phyloP scores from a whole-genome alignment of 1,140 invertebrate species.

The Dolichoris vasculosae region DNA sequence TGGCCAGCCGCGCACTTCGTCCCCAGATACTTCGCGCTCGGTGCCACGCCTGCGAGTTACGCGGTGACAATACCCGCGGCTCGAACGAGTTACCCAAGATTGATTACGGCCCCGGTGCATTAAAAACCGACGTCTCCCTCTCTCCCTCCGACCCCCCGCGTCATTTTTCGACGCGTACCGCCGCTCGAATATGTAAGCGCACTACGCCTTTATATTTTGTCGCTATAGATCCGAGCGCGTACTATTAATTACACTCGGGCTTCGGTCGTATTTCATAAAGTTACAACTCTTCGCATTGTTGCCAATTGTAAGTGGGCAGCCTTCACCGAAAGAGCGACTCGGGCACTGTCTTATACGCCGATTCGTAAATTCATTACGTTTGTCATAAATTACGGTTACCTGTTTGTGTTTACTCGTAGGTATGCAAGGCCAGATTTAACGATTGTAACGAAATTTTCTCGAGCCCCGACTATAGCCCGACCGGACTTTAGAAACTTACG shows the following conservation, averaged over 20 bases:
- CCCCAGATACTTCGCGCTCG: not conserved
- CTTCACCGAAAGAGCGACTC: not conserved
- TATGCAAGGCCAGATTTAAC: slow-evolving; percentile 16
- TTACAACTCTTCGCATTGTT: slow-evolving; percentile 3
- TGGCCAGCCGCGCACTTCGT: not conserved
- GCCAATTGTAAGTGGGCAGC: not conserved
- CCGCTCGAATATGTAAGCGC: no score
- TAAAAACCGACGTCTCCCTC: not conserved
- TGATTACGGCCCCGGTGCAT: not conserved
- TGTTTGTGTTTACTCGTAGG: not conserved
- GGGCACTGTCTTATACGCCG: not conserved
- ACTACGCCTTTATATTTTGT: not conserved
- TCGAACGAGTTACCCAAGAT: slow-evolving; percentile 18
- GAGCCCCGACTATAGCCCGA: not conserved
- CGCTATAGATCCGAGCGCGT: not conserved
- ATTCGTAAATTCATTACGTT: slow-evolving; percentile 14
- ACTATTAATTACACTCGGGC: slow-evolving; percentile 5
- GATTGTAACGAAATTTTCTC: slow-evolving; percentile 11
- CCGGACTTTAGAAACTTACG: not conserved
- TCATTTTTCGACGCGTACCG: not conserved
- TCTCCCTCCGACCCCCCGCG: not conserved
- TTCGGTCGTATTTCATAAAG: slow-evolving; percentile 33
- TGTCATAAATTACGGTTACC: slow-evolving; percentile 4
- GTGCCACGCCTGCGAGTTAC: slow-evolving; percentile 16
- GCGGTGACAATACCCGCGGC: not conserved